A percentile compares a stretch with the other conserved stretches of the same genome.
These are phyloP conservation scores for Virgularia gustaviana DNA, from an alignment of 92 coral and sea anemone genomes.

Conservation along the genomic window DNA sequence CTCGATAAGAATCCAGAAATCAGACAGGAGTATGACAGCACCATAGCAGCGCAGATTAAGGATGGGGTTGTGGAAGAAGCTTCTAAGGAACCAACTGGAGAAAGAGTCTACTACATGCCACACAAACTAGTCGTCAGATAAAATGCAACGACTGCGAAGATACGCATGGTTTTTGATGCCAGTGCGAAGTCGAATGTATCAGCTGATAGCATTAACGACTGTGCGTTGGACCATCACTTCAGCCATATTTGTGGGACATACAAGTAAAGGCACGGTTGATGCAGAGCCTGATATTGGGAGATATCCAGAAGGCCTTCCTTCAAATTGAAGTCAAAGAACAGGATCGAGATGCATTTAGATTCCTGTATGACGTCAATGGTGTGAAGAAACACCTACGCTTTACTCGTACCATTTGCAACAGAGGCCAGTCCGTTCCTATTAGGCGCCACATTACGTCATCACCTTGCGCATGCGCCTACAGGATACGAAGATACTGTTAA, in stretches of 20 bases:
- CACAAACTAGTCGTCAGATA: constrained; percentile 50
- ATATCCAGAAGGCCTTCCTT: constrained; percentile 48
- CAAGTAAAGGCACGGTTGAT: constrained; percentile 54
- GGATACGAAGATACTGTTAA: background rate
- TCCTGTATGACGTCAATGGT: constrained; percentile 40
- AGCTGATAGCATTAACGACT: constrained; percentile 57
- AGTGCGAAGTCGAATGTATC: constrained; percentile 51
- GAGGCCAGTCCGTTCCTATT: constrained; percentile 44
- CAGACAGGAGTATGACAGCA: constrained; percentile 19
- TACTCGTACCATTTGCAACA: constrained; percentile 36
- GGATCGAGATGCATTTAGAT: constrained; percentile 43
- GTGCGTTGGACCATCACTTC: constrained; percentile 50
- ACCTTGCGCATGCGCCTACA: constrained; percentile 3
- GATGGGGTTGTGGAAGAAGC: constrained; percentile 35
- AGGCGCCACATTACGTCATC: constrained; percentile 27
- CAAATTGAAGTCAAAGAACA: constrained; percentile 45
- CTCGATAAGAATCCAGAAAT: background rate
- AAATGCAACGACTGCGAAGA: constrained; percentile 48
- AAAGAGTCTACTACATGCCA: constrained; percentile 44
- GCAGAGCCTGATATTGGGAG: constrained; percentile 37
- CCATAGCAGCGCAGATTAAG: constrained; percentile 25
- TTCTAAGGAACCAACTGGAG: constrained; percentile 11
- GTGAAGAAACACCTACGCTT: constrained; percentile 46
- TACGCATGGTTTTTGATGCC: constrained; percentile 54
- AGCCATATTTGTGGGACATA: constrained; percentile 59